These are phyloP conservation scores for Cetoscarus ocellatus DNA, from an alignment of 2,797 vertebrate genomes.

Conservation along the genomic window DNA sequence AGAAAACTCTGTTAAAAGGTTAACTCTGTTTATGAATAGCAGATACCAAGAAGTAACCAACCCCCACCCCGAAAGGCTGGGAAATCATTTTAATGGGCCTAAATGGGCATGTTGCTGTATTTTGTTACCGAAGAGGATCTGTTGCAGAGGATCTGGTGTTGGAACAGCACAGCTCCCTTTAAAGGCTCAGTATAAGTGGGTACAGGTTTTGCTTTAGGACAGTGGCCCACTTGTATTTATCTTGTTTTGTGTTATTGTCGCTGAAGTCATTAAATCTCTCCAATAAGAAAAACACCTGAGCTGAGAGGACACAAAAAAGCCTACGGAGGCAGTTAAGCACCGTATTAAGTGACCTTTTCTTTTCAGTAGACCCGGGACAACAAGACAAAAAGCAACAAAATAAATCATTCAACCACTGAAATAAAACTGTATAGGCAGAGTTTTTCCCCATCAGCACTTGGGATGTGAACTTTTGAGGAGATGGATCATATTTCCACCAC, in stretches of 20 bases:
- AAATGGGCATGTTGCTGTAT: slow-evolving; percentile 39
- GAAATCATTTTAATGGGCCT: slow-evolving; percentile 43
- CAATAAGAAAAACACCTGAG: slow-evolving; percentile 25
- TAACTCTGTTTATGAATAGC: no score
- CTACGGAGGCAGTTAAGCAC: slow-evolving; percentile 55
- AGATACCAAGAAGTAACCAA: no score
- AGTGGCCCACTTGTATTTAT: slow-evolving; percentile 33
- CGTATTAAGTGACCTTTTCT: slow-evolving; percentile 63
- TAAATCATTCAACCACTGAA: slow-evolving; percentile 66
- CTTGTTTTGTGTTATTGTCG: slow-evolving; percentile 55
- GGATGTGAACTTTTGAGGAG: slow-evolving; percentile 57
- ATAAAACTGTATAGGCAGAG: slow-evolving; percentile 46
- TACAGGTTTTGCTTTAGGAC: slow-evolving; percentile 50
- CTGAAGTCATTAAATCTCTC: slow-evolving; percentile 57
- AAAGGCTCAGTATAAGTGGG: slow-evolving; percentile 1
- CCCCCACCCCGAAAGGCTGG: background rate
- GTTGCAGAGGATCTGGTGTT: slow-evolving; percentile 39
- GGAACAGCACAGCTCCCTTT: slow-evolving; percentile 12
- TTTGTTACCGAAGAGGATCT: slow-evolving; percentile 54
- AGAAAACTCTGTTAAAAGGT: no score
- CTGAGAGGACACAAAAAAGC: slow-evolving; percentile 45
- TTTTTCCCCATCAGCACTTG: slow-evolving; percentile 27
- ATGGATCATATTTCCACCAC: slow-evolving; percentile 62
- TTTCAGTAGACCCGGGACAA: slow-evolving; percentile 46
- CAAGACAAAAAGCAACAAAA: slow-evolving; percentile 51